Evolutionary conservation across 2,113 vertebrate genomes (phyloP), one percentile per base, ranked within the genome.

Genomic region (Vimba vimba): DNA sequence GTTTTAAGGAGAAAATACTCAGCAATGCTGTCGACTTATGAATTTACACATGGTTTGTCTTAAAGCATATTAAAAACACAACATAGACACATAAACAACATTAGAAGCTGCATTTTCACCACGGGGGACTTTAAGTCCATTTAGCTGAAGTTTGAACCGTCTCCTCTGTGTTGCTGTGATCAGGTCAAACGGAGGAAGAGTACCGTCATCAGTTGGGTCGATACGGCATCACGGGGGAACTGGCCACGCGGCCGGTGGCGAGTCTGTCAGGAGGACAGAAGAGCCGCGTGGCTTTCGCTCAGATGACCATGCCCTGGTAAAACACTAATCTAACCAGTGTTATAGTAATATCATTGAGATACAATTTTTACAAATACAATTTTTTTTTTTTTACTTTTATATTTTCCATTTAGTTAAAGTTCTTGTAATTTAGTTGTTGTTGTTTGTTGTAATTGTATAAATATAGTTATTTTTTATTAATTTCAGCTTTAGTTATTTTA

Each of bases 291-390:
- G 98, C 98, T 77, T 99, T 99, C 83, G 98, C 98, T 36, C 98
- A 99, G 94, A 99, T 99, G 98, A 99, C 98, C 0, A 98, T 99
- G 97, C 94, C 96, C 55, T 95, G 97, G 98, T 99, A 94, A 96
- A 21, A 13, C 11, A 33, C 19, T 9, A 43, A 23, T 74, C 6
- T 17, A 7, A 36, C 17, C 9, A 10, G 64, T 9, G 17, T 19
- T 19, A 30, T 9, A 17, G 0, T 66, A 17, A 27, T 30, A 17
- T 64, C 25, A 3, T 57, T 57, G 55, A 10, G 50, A 55, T 19
- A 19, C 52, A 17, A 17, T 55, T 55, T 33, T 3, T 33, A 33
- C 30, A 33, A 33, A 33, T 33, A 33, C 30, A 33, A 33, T 21
- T 2, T 57, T 21, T 21, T 57, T 21, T 21, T 21, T 57, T 19